Conservation (phyloP, 2,888 invertebrate genomes). For the Limnephilus marmoratus region DNA sequence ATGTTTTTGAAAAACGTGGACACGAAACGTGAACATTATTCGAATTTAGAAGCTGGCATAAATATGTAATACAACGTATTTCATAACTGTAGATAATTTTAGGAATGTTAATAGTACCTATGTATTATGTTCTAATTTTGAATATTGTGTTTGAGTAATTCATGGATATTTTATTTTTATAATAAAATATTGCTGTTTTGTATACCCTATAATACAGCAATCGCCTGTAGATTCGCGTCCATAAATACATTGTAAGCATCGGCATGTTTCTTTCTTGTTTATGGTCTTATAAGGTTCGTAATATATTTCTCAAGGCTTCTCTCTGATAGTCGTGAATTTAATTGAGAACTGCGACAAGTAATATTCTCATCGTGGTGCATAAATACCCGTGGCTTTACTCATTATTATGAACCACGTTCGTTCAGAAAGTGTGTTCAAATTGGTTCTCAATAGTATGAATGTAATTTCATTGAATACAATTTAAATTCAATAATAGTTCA, state of each 20-base stretch:
- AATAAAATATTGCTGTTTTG: neutral
- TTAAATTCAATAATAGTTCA: neutral
- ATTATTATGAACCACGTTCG: neutral
- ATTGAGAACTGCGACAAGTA: neutral
- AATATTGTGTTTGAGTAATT: no score
- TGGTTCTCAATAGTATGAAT: neutral
- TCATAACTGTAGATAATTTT: no score
- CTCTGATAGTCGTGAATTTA: neutral
- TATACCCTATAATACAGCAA: neutral
- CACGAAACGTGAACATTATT: no score
- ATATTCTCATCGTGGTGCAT: neutral
- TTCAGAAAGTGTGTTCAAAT: neutral
- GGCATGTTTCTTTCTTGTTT: neutral
- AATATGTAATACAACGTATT: no score
- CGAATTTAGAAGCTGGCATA: no score
- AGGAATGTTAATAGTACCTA: no score
- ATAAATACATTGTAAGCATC: neutral
- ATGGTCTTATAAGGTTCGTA: neutral
- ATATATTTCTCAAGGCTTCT: neutral
- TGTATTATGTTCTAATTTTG: neutral
- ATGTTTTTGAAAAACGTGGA: no score
- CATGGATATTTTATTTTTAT: neutral
- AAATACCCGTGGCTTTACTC: neutral
- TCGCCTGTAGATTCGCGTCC: neutral
- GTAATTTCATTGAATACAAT: neutral